Evolutionary conservation across 2,888 invertebrate genomes (phyloP).

Genomic region (Epiblema foenella): DNA sequence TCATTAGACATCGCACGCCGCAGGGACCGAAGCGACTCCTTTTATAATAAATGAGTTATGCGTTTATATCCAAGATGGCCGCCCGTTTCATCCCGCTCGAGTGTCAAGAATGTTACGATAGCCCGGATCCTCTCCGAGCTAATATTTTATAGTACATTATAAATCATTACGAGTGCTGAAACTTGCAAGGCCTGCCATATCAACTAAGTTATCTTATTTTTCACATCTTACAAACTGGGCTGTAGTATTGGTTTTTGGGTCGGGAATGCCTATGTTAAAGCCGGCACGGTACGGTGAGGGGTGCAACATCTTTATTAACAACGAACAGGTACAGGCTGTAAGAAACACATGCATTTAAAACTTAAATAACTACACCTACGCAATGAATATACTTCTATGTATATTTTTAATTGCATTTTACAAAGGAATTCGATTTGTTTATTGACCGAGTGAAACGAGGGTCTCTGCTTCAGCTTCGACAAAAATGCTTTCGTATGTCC

Average conservation of each 20-base stretch:
- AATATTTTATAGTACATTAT: conserved; percentile 47
- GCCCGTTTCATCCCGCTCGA: conserved; percentile 64
- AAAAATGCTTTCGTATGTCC: no score
- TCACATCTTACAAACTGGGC: not conserved
- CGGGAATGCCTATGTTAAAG: not conserved
- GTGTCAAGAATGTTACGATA: conserved; percentile 73
- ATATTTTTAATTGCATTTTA: not conserved
- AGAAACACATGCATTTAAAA: not conserved
- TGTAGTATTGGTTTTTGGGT: not conserved
- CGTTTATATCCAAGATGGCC: conserved; percentile 79
- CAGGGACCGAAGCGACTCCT: conserved; percentile 75
- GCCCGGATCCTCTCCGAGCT: conserved; percentile 55
- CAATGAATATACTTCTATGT: not conserved
- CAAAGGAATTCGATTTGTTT: not conserved
- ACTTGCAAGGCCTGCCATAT: not conserved
- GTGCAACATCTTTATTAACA: conserved; percentile 13
- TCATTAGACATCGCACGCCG: conserved; percentile 79
- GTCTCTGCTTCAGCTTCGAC: no score
- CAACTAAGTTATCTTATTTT: no score
- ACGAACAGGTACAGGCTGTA: not conserved
- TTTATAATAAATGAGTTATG: conserved; percentile 83
- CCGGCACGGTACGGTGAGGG: not conserved
- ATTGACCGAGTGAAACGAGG: no score
- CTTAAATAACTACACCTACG: not conserved
- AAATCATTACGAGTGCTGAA: conserved; percentile 6